These are phyloP conservation scores for Harpagoxenus sublaevis DNA, from an alignment of 2,888 invertebrate species.

Conservation along the genomic window DNA sequence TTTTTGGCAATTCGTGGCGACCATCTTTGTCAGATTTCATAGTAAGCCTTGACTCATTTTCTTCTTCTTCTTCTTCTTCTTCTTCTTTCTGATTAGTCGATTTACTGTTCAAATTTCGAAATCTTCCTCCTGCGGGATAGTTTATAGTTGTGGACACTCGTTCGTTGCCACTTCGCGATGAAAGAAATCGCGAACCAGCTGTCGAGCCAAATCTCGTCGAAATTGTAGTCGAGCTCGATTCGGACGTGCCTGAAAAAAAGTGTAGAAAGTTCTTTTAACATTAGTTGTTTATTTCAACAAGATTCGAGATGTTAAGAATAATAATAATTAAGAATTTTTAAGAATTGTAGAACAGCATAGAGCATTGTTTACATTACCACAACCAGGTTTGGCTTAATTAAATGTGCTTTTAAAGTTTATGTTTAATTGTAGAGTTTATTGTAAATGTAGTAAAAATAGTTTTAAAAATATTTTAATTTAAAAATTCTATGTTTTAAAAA, in stretches of 20 bases:
- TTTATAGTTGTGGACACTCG: constrained; percentile 71
- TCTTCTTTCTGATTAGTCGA: constrained; percentile 63
- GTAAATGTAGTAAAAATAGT: neutral
- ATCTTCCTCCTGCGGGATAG: constrained; percentile 78
- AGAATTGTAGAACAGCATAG: neutral
- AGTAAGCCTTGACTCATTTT: constrained; percentile 38
- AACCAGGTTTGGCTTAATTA: neutral
- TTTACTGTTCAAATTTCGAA: constrained; percentile 72
- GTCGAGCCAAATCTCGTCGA: constrained; percentile 75
- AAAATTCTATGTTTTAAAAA: neutral
- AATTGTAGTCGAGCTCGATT: constrained; percentile 75
- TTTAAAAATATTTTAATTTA: neutral
- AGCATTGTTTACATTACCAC: neutral
- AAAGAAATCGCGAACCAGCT: constrained; percentile 70
- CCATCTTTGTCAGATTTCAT: constrained; percentile 47
- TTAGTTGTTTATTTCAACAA: neutral
- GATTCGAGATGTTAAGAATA: neutral
- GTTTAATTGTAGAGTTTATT: neutral
- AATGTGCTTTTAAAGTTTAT: neutral
- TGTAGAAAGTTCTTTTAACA: neutral
- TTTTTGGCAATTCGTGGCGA: constrained; percentile 15
- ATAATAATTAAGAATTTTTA: neutral
- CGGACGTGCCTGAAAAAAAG: constrained; percentile 75
- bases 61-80: constrained; percentile 67
- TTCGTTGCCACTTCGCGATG: constrained; percentile 72